Base-by-base conservation (phyloP, 1,140 invertebrate genomes). In the Drosophila sulfurigaster region DNA sequence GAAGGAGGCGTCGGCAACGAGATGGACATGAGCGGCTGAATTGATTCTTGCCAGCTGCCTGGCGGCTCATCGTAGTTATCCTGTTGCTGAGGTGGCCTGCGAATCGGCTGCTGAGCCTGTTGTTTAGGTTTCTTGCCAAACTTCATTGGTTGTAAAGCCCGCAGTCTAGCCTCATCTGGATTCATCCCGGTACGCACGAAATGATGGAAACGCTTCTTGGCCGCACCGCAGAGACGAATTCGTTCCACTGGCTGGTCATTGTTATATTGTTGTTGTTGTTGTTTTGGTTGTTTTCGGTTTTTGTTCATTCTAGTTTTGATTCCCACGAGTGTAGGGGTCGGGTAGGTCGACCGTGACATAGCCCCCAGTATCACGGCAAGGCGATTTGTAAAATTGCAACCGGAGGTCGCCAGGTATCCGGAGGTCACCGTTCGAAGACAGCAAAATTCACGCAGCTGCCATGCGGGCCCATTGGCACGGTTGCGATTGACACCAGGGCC, bases 351-450 rank as follows among this genome's bases (percentile, higher is more conserved):
- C 66, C 72, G 72, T 49, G 58, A 63, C 58, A 75, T 60, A 75
- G 72, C 72, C 72, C 72, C 72, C 52, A n/a, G 25, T 75, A 70
- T 57, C 66, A 62, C 72, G 72, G 52, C 49, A 75, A 70, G 72
- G 72, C 72, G 32, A 32, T 38, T 43, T 1, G 20, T 25, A 25
- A 25, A 10, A 35, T 32, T 13, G 35, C 66, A 70, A 57, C 72
- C 72, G 60, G 72, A 75, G 72, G 72, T 6, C 66, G 72, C 72
- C 72, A 75, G 72, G 35, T 75, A 75, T 75, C 72, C 59, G 66
- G 72, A 69, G 66, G 66, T 28, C 73, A 71, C 67, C 73, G 73
- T 75, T 71, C 46, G 35, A 71, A 65, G 73, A 75, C 73, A 75
- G 66, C 73, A 54, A 25, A 25, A 49, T 13, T 75, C 45, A 75